Evolutionary conservation across 2,113 vertebrate species (phyloP).

Genomic region (Sander vitreus): DNA sequence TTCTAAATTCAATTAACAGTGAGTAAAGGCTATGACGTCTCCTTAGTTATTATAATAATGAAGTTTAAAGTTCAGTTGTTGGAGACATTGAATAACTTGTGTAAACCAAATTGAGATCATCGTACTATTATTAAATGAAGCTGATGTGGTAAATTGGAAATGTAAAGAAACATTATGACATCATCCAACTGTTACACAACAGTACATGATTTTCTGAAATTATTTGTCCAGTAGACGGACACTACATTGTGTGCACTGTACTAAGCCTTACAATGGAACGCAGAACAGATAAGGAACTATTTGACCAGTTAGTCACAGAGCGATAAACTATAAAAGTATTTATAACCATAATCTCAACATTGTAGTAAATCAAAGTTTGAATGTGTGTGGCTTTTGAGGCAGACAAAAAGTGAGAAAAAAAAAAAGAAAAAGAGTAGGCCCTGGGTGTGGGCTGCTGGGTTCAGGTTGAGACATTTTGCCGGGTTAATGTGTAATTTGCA

Average conservation of each 20-base stretch:
- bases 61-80: neutral
- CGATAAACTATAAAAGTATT: constrained; percentile 3
- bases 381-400: constrained; percentile 10
- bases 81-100: neutral
- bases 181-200: neutral
- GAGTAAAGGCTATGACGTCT: neutral
- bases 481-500: constrained; percentile 61
- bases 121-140: neutral
- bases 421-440: neutral
- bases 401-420: neutral
- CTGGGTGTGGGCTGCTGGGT: neutral
- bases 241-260: neutral
- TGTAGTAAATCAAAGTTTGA: constrained; percentile 6
- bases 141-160: neutral
- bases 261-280: neutral
- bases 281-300: constrained; percentile 19
- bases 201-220: constrained; percentile 3
- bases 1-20: neutral
- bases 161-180: neutral
- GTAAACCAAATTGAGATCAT: constrained; percentile 10
- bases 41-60: neutral
- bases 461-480: constrained; percentile 23
- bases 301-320: neutral
- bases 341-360: constrained; percentile 1
- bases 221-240: neutral